These are phyloP conservation scores for Metopia argyrocephala DNA, from an alignment of 2,888 invertebrate genomes.

Conservation along the genomic window DNA sequence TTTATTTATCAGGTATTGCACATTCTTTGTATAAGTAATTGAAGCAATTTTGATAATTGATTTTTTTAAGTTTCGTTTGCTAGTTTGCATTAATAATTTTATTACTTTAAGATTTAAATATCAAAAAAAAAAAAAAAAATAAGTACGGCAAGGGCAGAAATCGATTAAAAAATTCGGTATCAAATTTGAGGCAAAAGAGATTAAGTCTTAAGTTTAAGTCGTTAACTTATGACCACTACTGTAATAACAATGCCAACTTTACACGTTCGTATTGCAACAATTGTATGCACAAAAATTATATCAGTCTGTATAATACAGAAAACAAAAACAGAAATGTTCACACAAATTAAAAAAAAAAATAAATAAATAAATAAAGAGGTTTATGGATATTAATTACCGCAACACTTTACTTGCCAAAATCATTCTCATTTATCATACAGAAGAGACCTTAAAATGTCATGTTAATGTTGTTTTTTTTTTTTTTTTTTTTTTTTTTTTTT, in stretches of 20 bases:
- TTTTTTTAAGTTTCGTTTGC: too few relatives aligned
- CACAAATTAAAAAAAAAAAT: not conserved
- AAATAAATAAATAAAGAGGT: not conserved
- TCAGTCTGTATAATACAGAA: not conserved
- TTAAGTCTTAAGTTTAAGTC: too few relatives aligned
- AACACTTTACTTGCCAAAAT: conserved; percentile 20
- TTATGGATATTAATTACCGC: conserved; percentile 20
- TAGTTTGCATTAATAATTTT: too few relatives aligned
- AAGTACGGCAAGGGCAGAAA: too few relatives aligned
- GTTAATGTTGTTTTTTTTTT: not conserved
- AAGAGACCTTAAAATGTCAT: not conserved
- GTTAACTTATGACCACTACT: not conserved
- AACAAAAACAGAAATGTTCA: not conserved
- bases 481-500: not conserved
- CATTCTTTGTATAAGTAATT: too few relatives aligned
- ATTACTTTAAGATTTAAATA: too few relatives aligned
- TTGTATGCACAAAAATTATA: not conserved
- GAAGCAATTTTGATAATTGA: too few relatives aligned
- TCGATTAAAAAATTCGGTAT: too few relatives aligned
- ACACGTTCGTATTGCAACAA: conserved; percentile 43
- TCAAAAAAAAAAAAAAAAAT: too few relatives aligned
- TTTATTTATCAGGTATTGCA: too few relatives aligned
- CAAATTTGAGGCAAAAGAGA: too few relatives aligned
- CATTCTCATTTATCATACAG: not conserved
- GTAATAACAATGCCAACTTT: conserved; percentile 15